Evolutionary conservation across 2,888 invertebrate species (phyloP), one percentile per base, ranked within the genome.

Genomic region (Drosophila rellima): DNA sequence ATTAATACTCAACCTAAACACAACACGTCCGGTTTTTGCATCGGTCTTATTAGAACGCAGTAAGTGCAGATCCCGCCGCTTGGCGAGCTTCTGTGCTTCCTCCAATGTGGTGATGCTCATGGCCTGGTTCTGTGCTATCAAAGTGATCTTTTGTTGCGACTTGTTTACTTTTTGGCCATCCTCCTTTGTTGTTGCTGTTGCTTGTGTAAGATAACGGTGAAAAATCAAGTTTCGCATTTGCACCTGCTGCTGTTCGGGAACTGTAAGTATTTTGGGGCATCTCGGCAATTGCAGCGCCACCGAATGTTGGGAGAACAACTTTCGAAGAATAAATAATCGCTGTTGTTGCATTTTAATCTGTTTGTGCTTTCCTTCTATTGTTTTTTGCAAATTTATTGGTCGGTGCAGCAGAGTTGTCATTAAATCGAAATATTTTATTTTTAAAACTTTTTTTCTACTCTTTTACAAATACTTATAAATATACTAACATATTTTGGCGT

Each of bases 1-100:
- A 40, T 3, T 7, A 11, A 15, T 20, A 94, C 78, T 44, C 5
- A 37, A 88, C 94, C 95, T 95, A 87, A 96, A 97, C 11, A 95
- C 93, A 11, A 95, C 94, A 44, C 96, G 93, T 33, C 95, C 94
- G 0, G 95, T 95, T 92, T 96, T 96, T 0, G 94, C 92, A 91
- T 96, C 95, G 4, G 94, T 91, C 91, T 96, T 95, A 70, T 95
- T 91, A 26, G 96, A 91, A 93, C 95, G 95, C 0, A 96, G 93
- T 63, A 97, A 92, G 89, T 95, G 95, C 70, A 96, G 92, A 54
- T 95, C 94, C 75, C 96, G 93, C 40, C 95, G 93, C 64, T 94
- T 93, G 0, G 96, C 95, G 66, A 97, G 83, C 90, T 94, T 96
- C 78, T 95, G 93, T 0, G 96, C 96, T 80, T 95, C 95, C 73